These are phyloP conservation scores for Numenius phaeopus DNA, from an alignment of 2,797 vertebrate genomes.

Conservation along the genomic window DNA sequence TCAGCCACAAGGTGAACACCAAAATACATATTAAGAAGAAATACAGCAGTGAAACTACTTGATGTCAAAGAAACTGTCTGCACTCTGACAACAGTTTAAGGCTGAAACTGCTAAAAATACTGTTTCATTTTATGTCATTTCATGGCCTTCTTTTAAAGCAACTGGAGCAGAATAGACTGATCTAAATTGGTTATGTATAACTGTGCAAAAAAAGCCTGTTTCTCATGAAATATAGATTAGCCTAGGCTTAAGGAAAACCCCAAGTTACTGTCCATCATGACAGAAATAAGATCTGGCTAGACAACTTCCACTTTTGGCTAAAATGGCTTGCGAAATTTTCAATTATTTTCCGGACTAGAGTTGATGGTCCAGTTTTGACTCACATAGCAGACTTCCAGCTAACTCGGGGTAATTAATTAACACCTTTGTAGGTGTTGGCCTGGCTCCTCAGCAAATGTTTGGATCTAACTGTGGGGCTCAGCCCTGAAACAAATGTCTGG, in stretches of 20 bases:
- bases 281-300: background rate
- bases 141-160: constrained; percentile 14
- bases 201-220: background rate
- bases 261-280: background rate
- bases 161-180: constrained; percentile 1
- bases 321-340: background rate
- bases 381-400: background rate
- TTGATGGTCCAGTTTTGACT: background rate
- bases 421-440: background rate
- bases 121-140: background rate
- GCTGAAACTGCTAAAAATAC: constrained; percentile 44
- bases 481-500: background rate
- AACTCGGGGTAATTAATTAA: background rate
- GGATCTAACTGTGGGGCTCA: background rate
- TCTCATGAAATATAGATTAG: background rate
- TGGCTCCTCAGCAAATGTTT: background rate
- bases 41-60: background rate
- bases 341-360: background rate
- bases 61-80: constrained; percentile 20
- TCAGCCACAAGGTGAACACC: background rate
- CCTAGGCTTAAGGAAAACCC: background rate
- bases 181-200: background rate
- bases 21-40: background rate
- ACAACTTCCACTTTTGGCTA: background rate
- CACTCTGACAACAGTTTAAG: constrained; percentile 16